Percentiles rank a stretch among this genome's conserved stretches.
phyloP scores from a whole-genome alignment of 2,113 vertebrate genomes.

The Cromileptes altivelis region DNA sequence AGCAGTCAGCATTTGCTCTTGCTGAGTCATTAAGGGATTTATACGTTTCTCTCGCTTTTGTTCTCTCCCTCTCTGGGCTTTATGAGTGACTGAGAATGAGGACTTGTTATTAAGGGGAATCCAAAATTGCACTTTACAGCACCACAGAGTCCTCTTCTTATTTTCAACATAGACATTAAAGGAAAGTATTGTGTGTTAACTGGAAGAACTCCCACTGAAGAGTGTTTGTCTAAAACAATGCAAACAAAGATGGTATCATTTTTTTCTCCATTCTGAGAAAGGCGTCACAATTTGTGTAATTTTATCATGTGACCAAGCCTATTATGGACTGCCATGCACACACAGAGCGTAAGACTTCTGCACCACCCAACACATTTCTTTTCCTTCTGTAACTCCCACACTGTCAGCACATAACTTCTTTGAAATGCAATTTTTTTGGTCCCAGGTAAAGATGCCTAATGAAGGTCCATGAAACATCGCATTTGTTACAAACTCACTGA shows the following conservation, averaged over 20 bases:
- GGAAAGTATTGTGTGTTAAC: neutral
- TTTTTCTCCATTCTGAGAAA: no score
- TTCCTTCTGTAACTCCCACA: neutral
- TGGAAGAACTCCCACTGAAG: neutral
- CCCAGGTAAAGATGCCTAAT: neutral
- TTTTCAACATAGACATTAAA: neutral
- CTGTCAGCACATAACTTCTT: neutral
- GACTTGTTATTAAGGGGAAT: neutral
- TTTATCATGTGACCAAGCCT: neutral
- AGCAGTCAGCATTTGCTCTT: constrained; percentile 58
- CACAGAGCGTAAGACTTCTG: neutral
- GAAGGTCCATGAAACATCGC: neutral
- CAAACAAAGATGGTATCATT: no score
- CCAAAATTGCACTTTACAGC: neutral
- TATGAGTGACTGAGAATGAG: neutral
- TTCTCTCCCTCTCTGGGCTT: neutral
- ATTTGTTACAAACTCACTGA: neutral
- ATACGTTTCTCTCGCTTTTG: neutral
- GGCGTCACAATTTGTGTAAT: neutral
- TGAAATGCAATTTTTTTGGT: neutral
- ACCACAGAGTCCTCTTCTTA: neutral
- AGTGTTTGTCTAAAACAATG: neutral
- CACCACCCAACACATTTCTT: neutral
- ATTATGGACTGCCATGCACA: neutral
- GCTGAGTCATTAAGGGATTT: constrained; percentile 46